Conservation (phyloP, 2,797 vertebrate species). For the Coccyzus lansbergi region DNA sequence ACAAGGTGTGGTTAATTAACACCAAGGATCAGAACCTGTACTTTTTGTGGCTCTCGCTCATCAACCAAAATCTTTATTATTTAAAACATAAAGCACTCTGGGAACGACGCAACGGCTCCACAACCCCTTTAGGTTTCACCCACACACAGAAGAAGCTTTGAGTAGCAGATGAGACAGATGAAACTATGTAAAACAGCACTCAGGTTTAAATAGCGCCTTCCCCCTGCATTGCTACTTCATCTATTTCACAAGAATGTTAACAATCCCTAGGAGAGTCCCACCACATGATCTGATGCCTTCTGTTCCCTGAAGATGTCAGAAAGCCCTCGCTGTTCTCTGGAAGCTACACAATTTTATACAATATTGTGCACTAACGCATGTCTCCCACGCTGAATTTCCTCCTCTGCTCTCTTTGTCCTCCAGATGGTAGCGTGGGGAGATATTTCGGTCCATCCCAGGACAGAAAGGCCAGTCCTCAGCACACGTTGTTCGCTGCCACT, state of each 20-base stretch:
- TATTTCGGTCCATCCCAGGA: not conserved
- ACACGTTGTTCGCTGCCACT: accelerated
- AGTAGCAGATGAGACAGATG: not conserved
- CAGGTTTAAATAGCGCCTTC: not conserved
- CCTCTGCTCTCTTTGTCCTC: not conserved
- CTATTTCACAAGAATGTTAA: not conserved
- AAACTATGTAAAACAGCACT: not conserved
- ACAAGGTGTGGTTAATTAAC: not conserved
- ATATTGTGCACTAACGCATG: accelerated
- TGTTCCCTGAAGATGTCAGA: not conserved
- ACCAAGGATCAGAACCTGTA: not conserved
- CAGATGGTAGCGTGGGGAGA: not conserved
- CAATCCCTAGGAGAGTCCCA: not conserved
- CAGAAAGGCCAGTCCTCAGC: not conserved
- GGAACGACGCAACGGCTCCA: not conserved
- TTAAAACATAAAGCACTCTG: not conserved
- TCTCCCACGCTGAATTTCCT: not conserved
- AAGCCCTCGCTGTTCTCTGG: not conserved
- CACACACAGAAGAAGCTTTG: not conserved
- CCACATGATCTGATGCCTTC: not conserved
- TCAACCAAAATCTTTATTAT: not conserved
- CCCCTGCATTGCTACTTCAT: not conserved
- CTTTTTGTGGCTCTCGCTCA: not conserved
- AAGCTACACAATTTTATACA: not conserved
- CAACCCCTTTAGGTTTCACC: not conserved